phyloP scores from a whole-genome alignment of 2,888 invertebrate genomes.

The Sepiola atlantica region DNA sequence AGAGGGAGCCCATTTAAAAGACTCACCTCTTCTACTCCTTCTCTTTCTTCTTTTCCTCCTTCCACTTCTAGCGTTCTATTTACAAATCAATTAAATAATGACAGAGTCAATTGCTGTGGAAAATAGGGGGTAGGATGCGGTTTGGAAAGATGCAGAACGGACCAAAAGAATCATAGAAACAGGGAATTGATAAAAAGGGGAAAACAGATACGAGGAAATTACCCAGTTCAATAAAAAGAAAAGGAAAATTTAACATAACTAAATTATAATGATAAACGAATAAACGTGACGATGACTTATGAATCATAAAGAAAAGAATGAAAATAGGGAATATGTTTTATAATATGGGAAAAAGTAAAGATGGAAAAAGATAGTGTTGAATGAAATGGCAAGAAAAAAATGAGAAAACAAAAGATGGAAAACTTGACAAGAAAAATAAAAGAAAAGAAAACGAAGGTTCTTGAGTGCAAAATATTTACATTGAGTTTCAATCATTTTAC shows the following conservation, averaged over 20 bases:
- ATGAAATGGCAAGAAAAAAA: not conserved
- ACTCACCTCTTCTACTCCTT: not conserved
- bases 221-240: not conserved
- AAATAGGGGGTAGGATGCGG: not conserved
- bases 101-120: not conserved
- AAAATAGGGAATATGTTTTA: no score
- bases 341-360: not conserved
- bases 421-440: not conserved
- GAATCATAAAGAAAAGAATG: not conserved
- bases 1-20: not conserved
- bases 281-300: not conserved
- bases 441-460: not conserved
- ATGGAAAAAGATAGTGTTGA: not conserved
- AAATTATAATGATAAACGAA: not conserved
- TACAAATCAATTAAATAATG: not conserved
- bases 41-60: not conserved
- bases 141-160: not conserved
- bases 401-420: not conserved
- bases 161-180: not conserved
- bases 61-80: not conserved
- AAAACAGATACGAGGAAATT: not conserved
- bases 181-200: not conserved
- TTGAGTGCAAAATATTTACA: not conserved
- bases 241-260: not conserved
- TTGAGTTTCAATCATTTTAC: not conserved